phyloP scores from a whole-genome alignment of 2,113 vertebrate species.

The Channa argus region DNA sequence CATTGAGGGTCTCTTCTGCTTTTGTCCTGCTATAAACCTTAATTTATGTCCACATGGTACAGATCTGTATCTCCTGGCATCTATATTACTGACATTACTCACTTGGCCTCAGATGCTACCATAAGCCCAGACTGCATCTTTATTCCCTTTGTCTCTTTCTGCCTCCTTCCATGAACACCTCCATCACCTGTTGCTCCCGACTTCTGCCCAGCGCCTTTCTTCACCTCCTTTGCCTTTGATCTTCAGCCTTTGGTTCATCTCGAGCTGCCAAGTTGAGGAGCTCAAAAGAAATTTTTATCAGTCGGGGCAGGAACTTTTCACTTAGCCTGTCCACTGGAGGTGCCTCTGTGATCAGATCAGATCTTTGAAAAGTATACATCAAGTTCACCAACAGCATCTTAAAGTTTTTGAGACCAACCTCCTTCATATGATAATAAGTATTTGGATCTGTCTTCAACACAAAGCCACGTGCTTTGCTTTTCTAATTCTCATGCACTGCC shows the following conservation, averaged over 20 bases:
- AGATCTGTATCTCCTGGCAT: slow-evolving; percentile 15
- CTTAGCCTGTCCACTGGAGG: background rate
- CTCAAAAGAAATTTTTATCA: slow-evolving; percentile 55
- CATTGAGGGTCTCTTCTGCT: background rate
- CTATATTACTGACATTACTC: slow-evolving; percentile 44
- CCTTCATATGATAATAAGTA: slow-evolving; percentile 30
- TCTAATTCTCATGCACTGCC: slow-evolving; percentile 2
- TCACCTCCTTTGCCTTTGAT: slow-evolving; percentile 58
- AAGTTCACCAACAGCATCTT: slow-evolving; percentile 8
- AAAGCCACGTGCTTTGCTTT: slow-evolving; percentile 23
- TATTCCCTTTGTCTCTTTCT: slow-evolving; percentile 20
- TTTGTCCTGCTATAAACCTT: slow-evolving; percentile 13
- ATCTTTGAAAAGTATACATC: slow-evolving; percentile 22
- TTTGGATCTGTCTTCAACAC: slow-evolving; percentile 36
- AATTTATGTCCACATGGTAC: background rate
- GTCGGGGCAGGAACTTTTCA: slow-evolving; percentile 33
- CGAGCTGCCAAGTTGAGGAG: slow-evolving; percentile 32
- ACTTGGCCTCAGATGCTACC: slow-evolving; percentile 17
- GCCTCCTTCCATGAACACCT: slow-evolving; percentile 24
- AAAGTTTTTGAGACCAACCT: slow-evolving; percentile 7
- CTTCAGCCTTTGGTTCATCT: slow-evolving; percentile 15
- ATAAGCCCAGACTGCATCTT: slow-evolving; percentile 3
- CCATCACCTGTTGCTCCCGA: slow-evolving; percentile 39
- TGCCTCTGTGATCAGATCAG: background rate
- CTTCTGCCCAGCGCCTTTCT: slow-evolving; percentile 38